Percentiles rank a stretch among this genome's conserved stretches.
Conservation (phyloP, 2,797 vertebrate genomes). For the Carduelis carduelis region DNA sequence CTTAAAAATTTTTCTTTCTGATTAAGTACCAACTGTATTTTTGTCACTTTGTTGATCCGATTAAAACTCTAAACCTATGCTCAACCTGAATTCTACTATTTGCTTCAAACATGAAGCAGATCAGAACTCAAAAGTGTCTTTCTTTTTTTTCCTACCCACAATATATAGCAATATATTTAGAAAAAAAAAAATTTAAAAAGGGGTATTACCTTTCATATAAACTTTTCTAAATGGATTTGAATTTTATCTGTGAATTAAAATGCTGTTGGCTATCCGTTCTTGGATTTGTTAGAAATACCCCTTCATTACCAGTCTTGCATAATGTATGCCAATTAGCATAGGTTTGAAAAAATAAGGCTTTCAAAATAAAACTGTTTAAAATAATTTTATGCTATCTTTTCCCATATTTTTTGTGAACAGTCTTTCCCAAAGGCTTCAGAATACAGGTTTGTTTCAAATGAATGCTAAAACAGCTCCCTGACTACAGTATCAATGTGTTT, state of each 20-base stretch:
- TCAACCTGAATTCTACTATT: not conserved
- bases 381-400: not conserved
- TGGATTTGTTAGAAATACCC: not conserved
- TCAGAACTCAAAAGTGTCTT: fast-evolving
- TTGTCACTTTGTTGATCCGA: not conserved
- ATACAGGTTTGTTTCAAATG: not conserved
- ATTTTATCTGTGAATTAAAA: not conserved
- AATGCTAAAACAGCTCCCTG: not conserved
- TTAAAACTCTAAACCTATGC: not conserved
- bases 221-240: not conserved
- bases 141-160: fast-evolving
- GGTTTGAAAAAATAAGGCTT: not conserved
- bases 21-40: not conserved
- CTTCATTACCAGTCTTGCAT: not conserved
- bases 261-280: fast-evolving
- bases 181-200: not conserved
- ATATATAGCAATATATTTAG: not conserved
- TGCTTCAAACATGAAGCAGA: not conserved
- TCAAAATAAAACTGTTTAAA: not conserved
- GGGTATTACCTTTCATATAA: fast-evolving
- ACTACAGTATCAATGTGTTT: not conserved
- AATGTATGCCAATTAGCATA: not conserved
- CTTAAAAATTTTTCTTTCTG: not conserved
- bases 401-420: not conserved
- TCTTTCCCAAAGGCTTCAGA: not conserved